Conservation (phyloP, 2,797 vertebrate genomes). For the Oryzias sinensis region DNA sequence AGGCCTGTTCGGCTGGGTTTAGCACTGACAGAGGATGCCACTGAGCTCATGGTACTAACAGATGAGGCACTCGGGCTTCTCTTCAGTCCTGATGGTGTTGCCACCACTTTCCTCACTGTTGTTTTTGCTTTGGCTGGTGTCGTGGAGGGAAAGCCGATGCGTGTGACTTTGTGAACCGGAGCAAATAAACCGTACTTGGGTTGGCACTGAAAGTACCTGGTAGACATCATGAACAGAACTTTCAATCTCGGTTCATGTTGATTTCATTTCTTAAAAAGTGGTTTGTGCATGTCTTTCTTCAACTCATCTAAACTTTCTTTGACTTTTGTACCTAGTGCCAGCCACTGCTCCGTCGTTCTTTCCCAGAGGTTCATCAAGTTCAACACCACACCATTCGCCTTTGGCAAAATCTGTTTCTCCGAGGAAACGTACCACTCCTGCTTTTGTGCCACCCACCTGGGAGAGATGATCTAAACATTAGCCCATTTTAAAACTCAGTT, state of each 20-base stretch:
- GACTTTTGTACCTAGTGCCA: constrained; percentile 86
- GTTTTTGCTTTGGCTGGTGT: constrained; percentile 95
- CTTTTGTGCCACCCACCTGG: constrained; percentile 97
- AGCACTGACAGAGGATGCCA: constrained; percentile 93
- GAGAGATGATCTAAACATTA: constrained; percentile 30
- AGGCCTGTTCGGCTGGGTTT: constrained; percentile 97
- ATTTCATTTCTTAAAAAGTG: not conserved
- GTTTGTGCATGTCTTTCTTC: not conserved
- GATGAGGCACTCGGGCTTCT: constrained; percentile 96
- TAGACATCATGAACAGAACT: constrained; percentile 23
- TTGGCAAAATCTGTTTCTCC: constrained; percentile 98
- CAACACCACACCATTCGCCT: constrained; percentile 98
- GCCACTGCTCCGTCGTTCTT: constrained; percentile 98
- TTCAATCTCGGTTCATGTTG: not conserved
- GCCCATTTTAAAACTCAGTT: constrained; percentile 33
- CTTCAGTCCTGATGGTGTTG: constrained; percentile 84
- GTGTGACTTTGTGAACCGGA: constrained; percentile 96
- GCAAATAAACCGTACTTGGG: constrained; percentile 96
- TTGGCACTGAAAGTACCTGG: constrained; percentile 97
- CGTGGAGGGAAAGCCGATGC: constrained; percentile 96
- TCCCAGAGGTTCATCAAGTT: constrained; percentile 94
- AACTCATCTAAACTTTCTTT: not conserved
- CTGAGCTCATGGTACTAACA: constrained; percentile 94
- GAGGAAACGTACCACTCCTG: constrained; percentile 94
- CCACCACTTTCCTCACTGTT: constrained; percentile 81